phyloP scores from a whole-genome alignment of 2,888 invertebrate genomes.

The Halocaridina rubra region DNA sequence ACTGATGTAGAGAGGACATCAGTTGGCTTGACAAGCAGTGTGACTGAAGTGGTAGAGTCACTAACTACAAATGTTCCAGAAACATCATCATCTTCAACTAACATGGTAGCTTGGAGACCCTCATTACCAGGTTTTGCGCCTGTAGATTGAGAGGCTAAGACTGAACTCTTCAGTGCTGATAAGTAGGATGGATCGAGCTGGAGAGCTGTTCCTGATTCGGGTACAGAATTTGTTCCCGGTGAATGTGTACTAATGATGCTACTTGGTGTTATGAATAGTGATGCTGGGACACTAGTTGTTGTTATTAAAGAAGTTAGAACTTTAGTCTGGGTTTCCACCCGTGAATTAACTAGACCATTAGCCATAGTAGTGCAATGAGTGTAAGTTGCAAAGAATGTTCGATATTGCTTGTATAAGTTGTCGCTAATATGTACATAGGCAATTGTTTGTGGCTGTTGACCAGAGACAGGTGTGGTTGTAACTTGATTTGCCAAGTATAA shows the following conservation, averaged over 20 bases:
- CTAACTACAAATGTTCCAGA: conserved; percentile 52
- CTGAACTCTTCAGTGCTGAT: conserved; percentile 44
- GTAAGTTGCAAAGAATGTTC: conserved; percentile 90
- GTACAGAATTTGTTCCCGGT: conserved; percentile 3
- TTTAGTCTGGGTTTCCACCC: conserved; percentile 52
- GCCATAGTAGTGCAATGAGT: conserved; percentile 92
- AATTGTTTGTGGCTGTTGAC: conserved; percentile 35
- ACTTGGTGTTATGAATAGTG: conserved; percentile 43
- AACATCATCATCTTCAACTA: conserved; percentile 27
- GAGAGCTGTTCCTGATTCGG: conserved; percentile 10
- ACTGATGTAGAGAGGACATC: conserved; percentile 33
- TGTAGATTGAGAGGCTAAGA: background rate
- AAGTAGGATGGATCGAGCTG: conserved; percentile 60
- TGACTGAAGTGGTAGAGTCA: conserved; percentile 58
- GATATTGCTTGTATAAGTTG: conserved; percentile 64
- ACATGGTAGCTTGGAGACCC: conserved; percentile 46
- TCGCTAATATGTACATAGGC: conserved; percentile 62
- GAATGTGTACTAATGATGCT: background rate
- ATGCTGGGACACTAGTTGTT: conserved; percentile 51
- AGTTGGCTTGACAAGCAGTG: conserved; percentile 41
- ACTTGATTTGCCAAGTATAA: conserved; percentile 18
- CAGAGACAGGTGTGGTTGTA: conserved; percentile 6
- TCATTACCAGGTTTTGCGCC: conserved; percentile 6
- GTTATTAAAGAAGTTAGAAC: conserved; percentile 50
- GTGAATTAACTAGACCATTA: conserved; percentile 74